These are phyloP conservation scores for Pterocles gutturalis DNA, from an alignment of 2,113 vertebrate species.

Conservation along the genomic window DNA sequence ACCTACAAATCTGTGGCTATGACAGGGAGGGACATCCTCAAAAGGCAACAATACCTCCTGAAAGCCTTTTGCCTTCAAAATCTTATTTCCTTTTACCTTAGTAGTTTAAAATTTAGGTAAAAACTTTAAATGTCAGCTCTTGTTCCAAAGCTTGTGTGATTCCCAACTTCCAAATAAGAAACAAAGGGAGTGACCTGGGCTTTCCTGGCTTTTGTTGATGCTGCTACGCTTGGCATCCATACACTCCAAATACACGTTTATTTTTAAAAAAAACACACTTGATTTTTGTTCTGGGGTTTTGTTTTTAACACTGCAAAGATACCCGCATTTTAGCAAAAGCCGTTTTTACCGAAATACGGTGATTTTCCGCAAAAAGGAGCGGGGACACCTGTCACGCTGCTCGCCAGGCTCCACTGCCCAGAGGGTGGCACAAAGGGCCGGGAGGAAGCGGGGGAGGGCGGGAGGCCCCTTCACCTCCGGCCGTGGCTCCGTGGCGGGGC, in stretches of 20 bases:
- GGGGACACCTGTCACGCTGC: background rate
- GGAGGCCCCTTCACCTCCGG: rapidly evolving
- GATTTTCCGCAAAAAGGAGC: background rate
- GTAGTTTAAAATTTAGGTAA: background rate
- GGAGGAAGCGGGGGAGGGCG: background rate
- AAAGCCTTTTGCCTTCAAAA: background rate
- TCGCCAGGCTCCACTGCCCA: background rate
- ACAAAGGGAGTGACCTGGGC: background rate
- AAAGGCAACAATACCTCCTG: background rate
- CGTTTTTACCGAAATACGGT: background rate
- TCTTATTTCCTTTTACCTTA: background rate
- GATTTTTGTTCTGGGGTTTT: background rate
- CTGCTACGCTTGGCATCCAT: background rate
- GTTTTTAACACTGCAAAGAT: background rate
- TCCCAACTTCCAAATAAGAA: background rate
- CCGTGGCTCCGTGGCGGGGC: background rate
- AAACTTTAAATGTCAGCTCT: background rate
- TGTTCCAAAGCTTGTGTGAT: background rate
- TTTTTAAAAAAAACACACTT: background rate
- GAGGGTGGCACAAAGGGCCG: background rate
- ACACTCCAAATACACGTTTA: background rate
- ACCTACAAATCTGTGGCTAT: background rate
- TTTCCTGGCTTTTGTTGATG: background rate
- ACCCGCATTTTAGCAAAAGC: background rate
- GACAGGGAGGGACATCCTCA: background rate